Base-by-base conservation (phyloP, 2,113 vertebrate genomes). In the Rhinopomastus cyanomelas region DNA sequence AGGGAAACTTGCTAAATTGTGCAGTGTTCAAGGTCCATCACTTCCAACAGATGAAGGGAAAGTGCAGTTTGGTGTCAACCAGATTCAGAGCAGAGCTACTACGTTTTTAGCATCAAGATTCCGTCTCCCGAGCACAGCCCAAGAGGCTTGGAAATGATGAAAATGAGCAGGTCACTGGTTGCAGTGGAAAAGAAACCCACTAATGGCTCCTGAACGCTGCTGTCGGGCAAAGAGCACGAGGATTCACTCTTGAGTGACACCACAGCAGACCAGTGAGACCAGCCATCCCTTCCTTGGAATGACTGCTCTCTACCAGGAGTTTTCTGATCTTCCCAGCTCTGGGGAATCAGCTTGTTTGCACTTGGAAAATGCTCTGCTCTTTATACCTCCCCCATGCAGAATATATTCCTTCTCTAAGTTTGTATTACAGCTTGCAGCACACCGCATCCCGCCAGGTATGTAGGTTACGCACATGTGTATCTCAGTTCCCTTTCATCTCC, bases 401-500 rank as follows among this genome's bases (percentile, higher is more conserved):
- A 75, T 81, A 56, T 26, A 83, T 42, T 76, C 32, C 89, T 78
- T 90, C 94, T 87, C 87, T 72, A n/a, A 25, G 26, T 26, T 60
- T 68, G 57, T 85, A 67, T 83, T 85, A 29, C 16, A 53, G 87
- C 55, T 73, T 32, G 55, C 62, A 59, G 12, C 39, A 81, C 1
- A 6, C 36, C 66, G 22, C 53, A 19, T 48, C 81, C 66, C 77
- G 72, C 46, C 7, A 42, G 7, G 71, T 30, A 78, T 85, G 88
- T 75, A 37, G 76, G 73, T 85, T 94, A 44, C 79, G 59, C n/a
- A 48, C 32, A 53, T 32, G 39, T 22, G 23, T 30, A n/a, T 9
- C 73, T 85, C 74, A 89, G 46, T 81, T 77, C 62, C 29, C 57
- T 91, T 90, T 87, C 64, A 91, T 95, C 68, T 93, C 72, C 57